Evolutionary conservation across 2,888 invertebrate species (phyloP), one percentile per base, ranked within the genome.

Genomic region (Noctua janthe): DNA sequence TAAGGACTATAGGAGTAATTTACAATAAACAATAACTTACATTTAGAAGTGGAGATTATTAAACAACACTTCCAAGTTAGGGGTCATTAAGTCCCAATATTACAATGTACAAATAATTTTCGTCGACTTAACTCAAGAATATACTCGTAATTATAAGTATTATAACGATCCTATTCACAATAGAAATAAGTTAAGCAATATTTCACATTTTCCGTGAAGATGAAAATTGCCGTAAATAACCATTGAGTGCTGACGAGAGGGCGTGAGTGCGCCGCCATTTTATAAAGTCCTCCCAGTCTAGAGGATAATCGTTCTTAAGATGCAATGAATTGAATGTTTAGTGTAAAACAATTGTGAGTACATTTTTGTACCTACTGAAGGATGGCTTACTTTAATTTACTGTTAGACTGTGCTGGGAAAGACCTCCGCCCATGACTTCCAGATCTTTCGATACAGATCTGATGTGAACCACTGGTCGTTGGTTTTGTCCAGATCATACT

Each of bases 201-300:
- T 84, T 83, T 74, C n/a, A 84, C 85, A 83, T 90, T 92, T 90
- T 88, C 83, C 78, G 77, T 87, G 71, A 84, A 87, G 90, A 90
- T 88, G 90, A 88, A 93, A 94, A 94, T 92, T 92, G 92, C 90
- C 83, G 92, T 92, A 93, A 93, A 93, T 92, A 92, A 90, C 93
- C 92, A 91, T 92, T 92, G 92, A 94, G 91, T 92, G 91, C 91
- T 87, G 89, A 89, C 89, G 89, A 89, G 87, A 83, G 88, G 87
- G 87, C 76, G 70, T 76, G 81, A 87, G 87, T 81, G 76, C 83
- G 83, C 89, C 89, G 92, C 92, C 93, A 91, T 93, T 93, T 92
- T 91, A 90, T 82, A 87, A 86, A 86, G 86, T 88, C 82, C 87
- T 91, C 83, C 62, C 80, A 83, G 78, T 84, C 83, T 82, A 94